Conservation (phyloP, 2,888 invertebrate genomes). For the Pilophorus perplexus region DNA sequence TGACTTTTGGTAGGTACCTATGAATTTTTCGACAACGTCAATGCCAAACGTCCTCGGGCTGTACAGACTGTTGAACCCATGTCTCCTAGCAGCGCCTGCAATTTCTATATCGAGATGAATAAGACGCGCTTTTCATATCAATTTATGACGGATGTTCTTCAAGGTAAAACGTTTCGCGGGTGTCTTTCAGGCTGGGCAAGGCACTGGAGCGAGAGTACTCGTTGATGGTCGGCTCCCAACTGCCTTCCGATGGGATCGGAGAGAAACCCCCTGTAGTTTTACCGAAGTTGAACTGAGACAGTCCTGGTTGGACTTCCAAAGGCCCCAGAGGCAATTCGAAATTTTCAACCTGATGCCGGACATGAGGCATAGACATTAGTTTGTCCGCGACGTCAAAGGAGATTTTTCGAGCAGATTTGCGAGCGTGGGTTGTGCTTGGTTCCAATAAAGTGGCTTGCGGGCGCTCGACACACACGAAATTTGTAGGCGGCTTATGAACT, state of each 20-base stretch:
- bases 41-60: no score
- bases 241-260: neutral
- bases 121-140: neutral
- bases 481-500: no score
- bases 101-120: neutral
- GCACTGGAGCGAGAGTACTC: slow-evolving; percentile 7
- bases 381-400: neutral
- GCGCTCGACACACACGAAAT: no score
- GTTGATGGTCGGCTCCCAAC: slow-evolving; percentile 10
- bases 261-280: neutral
- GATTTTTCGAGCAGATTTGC: no score
- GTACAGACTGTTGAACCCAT: neutral
- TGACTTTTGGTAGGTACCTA: no score
- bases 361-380: slow-evolving; percentile 8
- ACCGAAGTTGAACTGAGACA: neutral
- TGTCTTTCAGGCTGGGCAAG: slow-evolving; percentile 27
- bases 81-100: neutral
- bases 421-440: no score
- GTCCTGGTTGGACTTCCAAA: slow-evolving; percentile 8
- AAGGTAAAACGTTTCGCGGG: slow-evolving; percentile 10
- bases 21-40: no score
- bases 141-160: slow-evolving; percentile 19
- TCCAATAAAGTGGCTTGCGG: no score
- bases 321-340: slow-evolving; percentile 6
- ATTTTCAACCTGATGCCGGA: slow-evolving; percentile 25